Evolutionary conservation across 2,797 vertebrate genomes (phyloP), one percentile per base, ranked within the genome.

Genomic region (Poecilia gillii): DNA sequence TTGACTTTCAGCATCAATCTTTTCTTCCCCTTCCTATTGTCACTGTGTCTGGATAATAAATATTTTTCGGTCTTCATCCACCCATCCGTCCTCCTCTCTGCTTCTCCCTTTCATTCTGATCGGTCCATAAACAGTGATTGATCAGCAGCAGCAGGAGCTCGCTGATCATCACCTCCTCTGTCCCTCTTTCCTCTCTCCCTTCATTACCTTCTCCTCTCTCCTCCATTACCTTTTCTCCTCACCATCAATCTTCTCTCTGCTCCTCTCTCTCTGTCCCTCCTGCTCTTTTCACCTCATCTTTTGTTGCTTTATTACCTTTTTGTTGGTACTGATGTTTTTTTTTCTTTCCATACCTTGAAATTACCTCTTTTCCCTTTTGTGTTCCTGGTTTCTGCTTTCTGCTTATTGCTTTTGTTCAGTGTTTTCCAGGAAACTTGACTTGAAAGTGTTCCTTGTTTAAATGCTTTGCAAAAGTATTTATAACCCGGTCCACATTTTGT

Each of bases 101-200:
- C n/a, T 73, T 73, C 80, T 81, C 49, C 74, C 76, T 28, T 16
- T 70, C 80, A 70, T 45, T 83, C 81, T 75, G 81, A 87, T 89
- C 75, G 62, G 76, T 89, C 85, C 80, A 88, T 88, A 91, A 90
- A 89, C 82, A 83, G 59, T 82, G 87, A 90, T 90, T 87, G 89
- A 92, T 91, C 86, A 86, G 81, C 33, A 7, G 81, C 59, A 72
- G 84, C 85, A 45, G 82, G 82, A 72, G 82, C 82, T 89, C 88
- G 85, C 78, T 51, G 59, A 89, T 87, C 87, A 79, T 84, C 75
- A 76, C 79, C 78, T 84, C 87, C 73, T 85, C 83, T 79, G 53
- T 81, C 46, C 72, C 72, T 79, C 70, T 78, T 68, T 66, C 43
- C 47, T 79, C 78, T 81, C 66, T 76, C 78, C 80, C 85, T 82